Percentiles rank a stretch among this genome's conserved stretches.
These are phyloP conservation scores for Prosopocoilus inquinatus DNA, from an alignment of 2,888 invertebrate species.

Conservation along the genomic window DNA sequence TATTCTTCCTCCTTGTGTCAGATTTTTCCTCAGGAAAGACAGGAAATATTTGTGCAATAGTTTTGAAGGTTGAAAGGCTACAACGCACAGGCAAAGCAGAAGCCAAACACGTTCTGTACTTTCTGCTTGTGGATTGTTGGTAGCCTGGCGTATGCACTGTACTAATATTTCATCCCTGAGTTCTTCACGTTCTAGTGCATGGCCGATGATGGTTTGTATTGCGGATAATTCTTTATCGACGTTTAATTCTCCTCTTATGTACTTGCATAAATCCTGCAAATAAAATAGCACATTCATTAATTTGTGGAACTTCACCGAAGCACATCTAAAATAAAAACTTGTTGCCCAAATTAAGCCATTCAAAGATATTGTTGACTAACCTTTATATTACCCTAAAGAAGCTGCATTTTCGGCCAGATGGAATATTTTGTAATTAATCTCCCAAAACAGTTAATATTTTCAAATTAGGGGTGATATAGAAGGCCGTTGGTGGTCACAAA, in stretches of 20 bases:
- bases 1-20: slow-evolving; percentile 66
- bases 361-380: too few species aligned
- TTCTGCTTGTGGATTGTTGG: slow-evolving; percentile 83
- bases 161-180: slow-evolving; percentile 88
- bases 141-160: slow-evolving; percentile 84
- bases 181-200: slow-evolving; percentile 89
- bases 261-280: slow-evolving; percentile 80
- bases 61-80: slow-evolving; percentile 89
- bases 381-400: too few species aligned
- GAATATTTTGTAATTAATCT: too few species aligned
- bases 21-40: slow-evolving; percentile 70
- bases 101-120: slow-evolving; percentile 87
- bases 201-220: slow-evolving; percentile 80
- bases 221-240: slow-evolving; percentile 77
- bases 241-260: slow-evolving; percentile 85
- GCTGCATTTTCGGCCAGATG: too few species aligned
- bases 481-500: too few species aligned
- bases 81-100: slow-evolving; percentile 82
- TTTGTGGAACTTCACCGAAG: too few species aligned
- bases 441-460: too few species aligned
- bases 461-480: too few species aligned
- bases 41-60: slow-evolving; percentile 77
- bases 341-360: too few species aligned
- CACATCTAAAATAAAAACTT: too few species aligned
- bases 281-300: too few species aligned